phyloP scores from a whole-genome alignment of 2,888 invertebrate species.

The Suillia variegata region DNA sequence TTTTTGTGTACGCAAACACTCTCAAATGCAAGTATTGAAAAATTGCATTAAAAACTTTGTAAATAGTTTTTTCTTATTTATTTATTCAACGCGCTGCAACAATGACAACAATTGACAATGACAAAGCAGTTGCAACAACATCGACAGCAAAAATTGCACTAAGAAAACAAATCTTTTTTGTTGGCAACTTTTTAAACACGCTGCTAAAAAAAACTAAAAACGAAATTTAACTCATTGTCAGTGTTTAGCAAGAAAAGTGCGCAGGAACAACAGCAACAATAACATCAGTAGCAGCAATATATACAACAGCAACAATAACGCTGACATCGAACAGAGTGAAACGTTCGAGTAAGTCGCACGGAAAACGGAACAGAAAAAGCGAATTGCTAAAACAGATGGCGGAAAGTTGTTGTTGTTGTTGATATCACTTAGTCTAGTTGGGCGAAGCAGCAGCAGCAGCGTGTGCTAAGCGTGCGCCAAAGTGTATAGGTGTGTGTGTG shows the following conservation, averaged over 20 bases:
- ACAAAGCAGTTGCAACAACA: neutral
- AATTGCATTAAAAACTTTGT: neutral
- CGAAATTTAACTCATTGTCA: neutral
- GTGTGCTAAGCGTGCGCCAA: no score
- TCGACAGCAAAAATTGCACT: neutral
- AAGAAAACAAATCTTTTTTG: neutral
- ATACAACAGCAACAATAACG: neutral
- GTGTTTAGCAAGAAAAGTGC: neutral
- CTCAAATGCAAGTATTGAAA: neutral
- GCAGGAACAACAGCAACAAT: neutral
- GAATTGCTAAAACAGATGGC: neutral
- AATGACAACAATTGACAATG: neutral
- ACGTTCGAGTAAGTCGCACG: no score
- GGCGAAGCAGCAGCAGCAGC: no score
- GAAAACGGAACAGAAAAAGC: neutral
- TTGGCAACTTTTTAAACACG: conserved; percentile 1
- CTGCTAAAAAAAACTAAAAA: no score
- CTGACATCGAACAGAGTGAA: no score
- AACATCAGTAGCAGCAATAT: neutral
- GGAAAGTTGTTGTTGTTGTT: neutral
- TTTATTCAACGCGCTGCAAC: neutral
- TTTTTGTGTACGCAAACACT: no score
- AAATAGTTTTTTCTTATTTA: no score
- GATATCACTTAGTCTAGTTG: no score
- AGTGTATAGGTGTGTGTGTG: no score